Percentiles rank a stretch among this genome's conserved stretches.
Evolutionary conservation across 2,113 vertebrate genomes (phyloP).

Genomic region (Clinocottus analis): DNA sequence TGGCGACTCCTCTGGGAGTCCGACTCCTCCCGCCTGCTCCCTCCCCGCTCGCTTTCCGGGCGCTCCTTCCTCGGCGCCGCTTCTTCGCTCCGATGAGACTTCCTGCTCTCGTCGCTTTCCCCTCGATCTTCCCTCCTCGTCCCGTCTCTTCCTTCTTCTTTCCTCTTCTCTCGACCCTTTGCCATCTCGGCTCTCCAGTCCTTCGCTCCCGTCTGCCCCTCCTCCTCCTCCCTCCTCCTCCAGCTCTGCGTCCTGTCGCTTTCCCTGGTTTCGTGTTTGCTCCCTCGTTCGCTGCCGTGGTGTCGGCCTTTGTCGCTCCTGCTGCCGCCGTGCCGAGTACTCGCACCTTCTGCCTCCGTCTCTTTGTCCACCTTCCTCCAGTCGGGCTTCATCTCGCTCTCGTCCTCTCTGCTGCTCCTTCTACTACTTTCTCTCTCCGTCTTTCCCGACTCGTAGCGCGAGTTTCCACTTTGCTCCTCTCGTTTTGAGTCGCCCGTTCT

Average conservation of each 20-base stretch:
- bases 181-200: conserved; percentile 43
- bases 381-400: conserved; percentile 15
- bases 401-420: neutral
- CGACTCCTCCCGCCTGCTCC: neutral
- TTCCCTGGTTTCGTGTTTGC: neutral
- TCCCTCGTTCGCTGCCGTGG: conserved; percentile 5
- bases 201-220: conserved; percentile 40
- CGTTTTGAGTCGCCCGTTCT: neutral
- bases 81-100: conserved; percentile 16
- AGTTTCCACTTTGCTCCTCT: neutral
- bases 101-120: neutral
- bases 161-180: conserved; percentile 17
- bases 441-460: neutral
- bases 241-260: conserved; percentile 5
- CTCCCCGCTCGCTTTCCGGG: neutral
- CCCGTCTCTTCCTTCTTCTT: neutral
- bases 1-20: conserved; percentile 32
- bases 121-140: neutral
- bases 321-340: conserved; percentile 14
- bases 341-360: conserved; percentile 6
- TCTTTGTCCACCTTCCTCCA: conserved; percentile 6
- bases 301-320: conserved; percentile 6
- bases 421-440: conserved; percentile 16
- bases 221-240: conserved; percentile 45
- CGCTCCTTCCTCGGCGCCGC: neutral